Conservation (phyloP, 2,797 vertebrate species). For the Coccyzus lansbergi region DNA sequence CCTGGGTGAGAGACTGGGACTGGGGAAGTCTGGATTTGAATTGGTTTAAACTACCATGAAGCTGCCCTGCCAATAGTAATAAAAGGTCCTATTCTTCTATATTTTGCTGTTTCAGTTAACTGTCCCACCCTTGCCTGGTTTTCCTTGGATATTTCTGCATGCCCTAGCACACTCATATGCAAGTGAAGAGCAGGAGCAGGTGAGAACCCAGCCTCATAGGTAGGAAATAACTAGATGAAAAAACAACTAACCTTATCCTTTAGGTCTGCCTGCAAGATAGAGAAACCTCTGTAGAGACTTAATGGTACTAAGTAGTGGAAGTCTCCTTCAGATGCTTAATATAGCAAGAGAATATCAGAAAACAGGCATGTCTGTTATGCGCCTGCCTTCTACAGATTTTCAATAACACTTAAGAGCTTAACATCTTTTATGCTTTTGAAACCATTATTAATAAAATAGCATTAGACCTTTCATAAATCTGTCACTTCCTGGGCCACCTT, state of each 20-base stretch:
- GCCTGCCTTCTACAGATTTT: slow-evolving; percentile 18
- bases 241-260: neutral
- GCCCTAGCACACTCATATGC: neutral
- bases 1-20: neutral
- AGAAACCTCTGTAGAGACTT: neutral
- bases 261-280: neutral
- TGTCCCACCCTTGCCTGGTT: neutral
- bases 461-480: slow-evolving; percentile 32
- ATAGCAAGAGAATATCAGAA: neutral
- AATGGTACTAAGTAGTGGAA: neutral
- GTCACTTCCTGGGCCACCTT: slow-evolving; percentile 16
- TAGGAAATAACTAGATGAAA: neutral
- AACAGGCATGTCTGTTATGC: neutral
- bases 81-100: neutral
- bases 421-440: slow-evolving; percentile 41
- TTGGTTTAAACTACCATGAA: neutral
- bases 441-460: slow-evolving; percentile 35
- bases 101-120: neutral
- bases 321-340: neutral
- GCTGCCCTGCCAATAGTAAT: neutral
- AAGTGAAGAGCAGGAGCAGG: neutral
- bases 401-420: slow-evolving; percentile 25
- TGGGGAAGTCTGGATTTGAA: neutral
- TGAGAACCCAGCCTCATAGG: neutral
- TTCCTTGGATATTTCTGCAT: neutral